Conservation (phyloP, 2,888 invertebrate species). For the Nomada ferruginata region DNA sequence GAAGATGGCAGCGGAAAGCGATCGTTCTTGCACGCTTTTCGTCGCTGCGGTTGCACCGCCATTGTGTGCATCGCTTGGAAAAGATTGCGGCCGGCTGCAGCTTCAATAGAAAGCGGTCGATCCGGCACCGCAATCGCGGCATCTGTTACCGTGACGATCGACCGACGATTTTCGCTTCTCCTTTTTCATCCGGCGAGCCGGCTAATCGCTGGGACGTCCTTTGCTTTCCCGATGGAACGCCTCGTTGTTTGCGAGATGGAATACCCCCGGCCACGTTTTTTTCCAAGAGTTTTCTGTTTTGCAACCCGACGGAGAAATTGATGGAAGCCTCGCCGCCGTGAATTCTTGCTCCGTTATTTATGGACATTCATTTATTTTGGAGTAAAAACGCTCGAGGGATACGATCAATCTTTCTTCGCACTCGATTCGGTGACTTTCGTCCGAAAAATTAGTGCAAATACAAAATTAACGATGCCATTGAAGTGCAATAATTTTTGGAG, state of each 20-base stretch:
- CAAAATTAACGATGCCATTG: too few species aligned
- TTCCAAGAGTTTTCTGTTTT: not conserved
- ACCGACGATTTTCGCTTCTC: slow-evolving; percentile 56
- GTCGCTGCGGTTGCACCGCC: slow-evolving; percentile 21
- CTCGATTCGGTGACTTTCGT: too few species aligned
- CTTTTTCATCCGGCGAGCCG: slow-evolving; percentile 48
- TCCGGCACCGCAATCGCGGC: slow-evolving; percentile 56
- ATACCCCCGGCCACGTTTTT: not conserved
- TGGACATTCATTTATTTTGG: not conserved
- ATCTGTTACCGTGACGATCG: slow-evolving; percentile 61
- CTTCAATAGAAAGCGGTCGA: slow-evolving; percentile 61
- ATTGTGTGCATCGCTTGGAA: slow-evolving; percentile 39
- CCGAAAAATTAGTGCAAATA: too few species aligned
- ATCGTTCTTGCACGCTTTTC: slow-evolving; percentile 48
- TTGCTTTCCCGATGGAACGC: slow-evolving; percentile 44
- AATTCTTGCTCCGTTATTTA: not conserved
- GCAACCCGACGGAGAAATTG: not conserved
- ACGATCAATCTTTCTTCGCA: too few species aligned
- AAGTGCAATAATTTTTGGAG: too few species aligned
- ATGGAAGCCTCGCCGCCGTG: too few species aligned
- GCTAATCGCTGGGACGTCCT: slow-evolving; percentile 61
- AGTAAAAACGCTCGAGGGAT: not conserved
- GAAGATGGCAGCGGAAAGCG: slow-evolving; percentile 18
- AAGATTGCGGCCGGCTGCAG: slow-evolving; percentile 56
- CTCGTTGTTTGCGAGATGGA: slow-evolving; percentile 8